phyloP scores from a whole-genome alignment of 2,113 vertebrate genomes.

The Ranitomeya imitator region DNA sequence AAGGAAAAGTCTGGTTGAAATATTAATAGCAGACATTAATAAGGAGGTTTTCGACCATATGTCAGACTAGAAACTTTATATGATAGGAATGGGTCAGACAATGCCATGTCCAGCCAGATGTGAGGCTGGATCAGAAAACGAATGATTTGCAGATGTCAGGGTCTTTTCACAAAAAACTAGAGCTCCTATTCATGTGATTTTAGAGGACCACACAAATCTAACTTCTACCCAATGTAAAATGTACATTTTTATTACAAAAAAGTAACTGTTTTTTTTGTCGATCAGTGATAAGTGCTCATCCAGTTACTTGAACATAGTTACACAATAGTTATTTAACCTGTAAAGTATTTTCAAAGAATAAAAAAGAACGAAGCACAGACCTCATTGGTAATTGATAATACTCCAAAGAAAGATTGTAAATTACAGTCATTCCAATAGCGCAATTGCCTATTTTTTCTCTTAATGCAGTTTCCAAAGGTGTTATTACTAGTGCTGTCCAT shows the following conservation, averaged over 20 bases:
- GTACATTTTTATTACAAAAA: not conserved
- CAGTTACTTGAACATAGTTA: not conserved
- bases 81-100: conserved; percentile 45
- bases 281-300: not conserved
- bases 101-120: conserved; percentile 55
- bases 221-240: not conserved
- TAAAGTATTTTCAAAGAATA: not conserved
- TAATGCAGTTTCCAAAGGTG: too few relatives aligned
- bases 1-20: conserved; percentile 52
- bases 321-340: not conserved
- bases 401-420: not conserved
- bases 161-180: not conserved
- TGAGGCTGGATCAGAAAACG: conserved; percentile 13
- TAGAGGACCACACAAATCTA: conserved; percentile 22
- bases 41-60: conserved; percentile 51
- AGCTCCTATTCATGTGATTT: not conserved
- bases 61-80: conserved; percentile 48
- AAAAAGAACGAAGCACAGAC: not conserved
- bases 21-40: conserved; percentile 48
- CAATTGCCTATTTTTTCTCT: too few relatives aligned
- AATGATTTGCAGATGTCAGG: conserved; percentile 50
- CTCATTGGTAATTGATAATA: not conserved
- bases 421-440: not conserved
- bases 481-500: too few relatives aligned
- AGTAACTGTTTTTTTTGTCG: not conserved